Evolutionary conservation across 2,888 invertebrate species (phyloP), one percentile per base, ranked within the genome.

Genomic region (Resseliella maxima): DNA sequence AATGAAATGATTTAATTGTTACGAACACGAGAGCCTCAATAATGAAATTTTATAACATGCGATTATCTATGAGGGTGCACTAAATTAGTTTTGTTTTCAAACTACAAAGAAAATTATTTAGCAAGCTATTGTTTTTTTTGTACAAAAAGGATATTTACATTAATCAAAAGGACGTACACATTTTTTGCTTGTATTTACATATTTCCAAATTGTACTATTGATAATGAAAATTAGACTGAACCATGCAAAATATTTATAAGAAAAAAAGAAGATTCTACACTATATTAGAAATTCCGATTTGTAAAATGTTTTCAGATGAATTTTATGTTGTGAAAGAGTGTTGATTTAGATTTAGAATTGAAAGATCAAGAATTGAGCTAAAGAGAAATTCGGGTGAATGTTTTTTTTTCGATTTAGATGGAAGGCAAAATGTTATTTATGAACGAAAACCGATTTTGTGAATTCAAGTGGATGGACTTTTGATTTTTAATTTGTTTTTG

Each of bases 91-190:
- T 50, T 15, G 15, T 27, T 5, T 31, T 15, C 59, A 31, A 18
- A 6, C 50, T 59, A 27, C 24, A 35, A 72, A 72, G 18, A 72
- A n/a, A 31, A 35, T 31, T 72, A 72, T 24, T 50, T 6, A 10
- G 24, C 72, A 72, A 72, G 72, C 72, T 72, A 72, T 41, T 12
- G 41, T 41, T 41, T 15, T 50, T 50, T 50, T 59, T 24, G n/a
- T 24, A 59, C 59, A 24, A 24, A 59, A 59, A 59, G 15, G 46
- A 24, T 59, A 59, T 24, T n/a, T 59, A 59, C 59, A 24, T 24
- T 24, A 50, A 41, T 12, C 21, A 59, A 10, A 59, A 59, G 10
- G 2, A 15, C 1, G 46, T 50, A 15, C 8, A 15, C 8, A 50
- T 8, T 50, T 50, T 59, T 59, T n/a, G 59, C 3, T 59, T 59